Evolutionary conservation across 2,113 vertebrate genomes (phyloP).

Genomic region (Chloroceryle aenea): DNA sequence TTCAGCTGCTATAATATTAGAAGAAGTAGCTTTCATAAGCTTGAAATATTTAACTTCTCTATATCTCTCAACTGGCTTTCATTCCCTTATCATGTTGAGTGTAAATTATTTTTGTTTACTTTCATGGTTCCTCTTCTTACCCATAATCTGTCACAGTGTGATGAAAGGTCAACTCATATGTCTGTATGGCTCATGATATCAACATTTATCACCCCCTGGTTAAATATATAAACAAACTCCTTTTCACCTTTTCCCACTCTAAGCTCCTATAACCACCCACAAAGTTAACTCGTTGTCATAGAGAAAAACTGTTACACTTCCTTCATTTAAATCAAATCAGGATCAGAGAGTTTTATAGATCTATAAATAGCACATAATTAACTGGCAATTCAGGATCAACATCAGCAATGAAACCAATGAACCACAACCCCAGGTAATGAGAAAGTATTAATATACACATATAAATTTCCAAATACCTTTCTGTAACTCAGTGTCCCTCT

Average conservation of each 20-base stretch:
- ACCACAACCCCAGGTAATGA: background rate
- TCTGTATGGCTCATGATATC: background rate
- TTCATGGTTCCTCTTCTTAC: background rate
- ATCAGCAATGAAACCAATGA: background rate
- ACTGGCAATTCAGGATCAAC: background rate
- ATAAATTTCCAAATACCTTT: background rate
- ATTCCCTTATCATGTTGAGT: background rate
- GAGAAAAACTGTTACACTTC: background rate
- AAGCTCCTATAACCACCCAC: background rate
- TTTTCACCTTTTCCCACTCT: background rate
- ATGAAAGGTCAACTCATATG: background rate
- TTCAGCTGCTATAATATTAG: background rate
- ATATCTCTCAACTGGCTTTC: background rate
- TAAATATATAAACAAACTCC: constrained; percentile 5
- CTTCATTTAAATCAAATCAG: background rate
- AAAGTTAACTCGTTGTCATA: background rate
- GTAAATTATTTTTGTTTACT: background rate
- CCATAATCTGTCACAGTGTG: background rate
- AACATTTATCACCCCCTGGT: background rate
- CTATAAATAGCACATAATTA: background rate
- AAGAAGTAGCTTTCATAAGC: background rate
- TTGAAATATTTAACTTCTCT: background rate
- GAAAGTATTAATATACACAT: background rate
- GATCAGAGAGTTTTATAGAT: background rate
- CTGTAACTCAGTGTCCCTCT: background rate